Evolutionary conservation across 2,888 invertebrate species (phyloP).

Genomic region (Heteromyza rotundicornis): DNA sequence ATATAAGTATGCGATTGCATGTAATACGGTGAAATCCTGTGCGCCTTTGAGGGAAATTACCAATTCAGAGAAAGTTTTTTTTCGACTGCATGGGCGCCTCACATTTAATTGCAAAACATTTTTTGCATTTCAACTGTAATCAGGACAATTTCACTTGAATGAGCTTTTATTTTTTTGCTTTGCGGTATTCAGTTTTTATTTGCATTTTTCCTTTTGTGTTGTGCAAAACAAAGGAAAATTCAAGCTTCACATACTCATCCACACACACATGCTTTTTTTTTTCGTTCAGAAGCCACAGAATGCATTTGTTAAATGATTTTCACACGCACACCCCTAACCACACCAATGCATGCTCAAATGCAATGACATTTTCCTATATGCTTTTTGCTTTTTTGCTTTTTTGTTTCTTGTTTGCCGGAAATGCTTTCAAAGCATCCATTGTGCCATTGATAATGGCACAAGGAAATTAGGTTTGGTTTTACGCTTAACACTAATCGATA

Average conservation of each 20-base stretch:
- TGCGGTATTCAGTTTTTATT: too few relatives aligned
- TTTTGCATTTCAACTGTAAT: background rate
- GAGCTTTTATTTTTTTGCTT: background rate
- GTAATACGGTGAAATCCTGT: too few relatives aligned
- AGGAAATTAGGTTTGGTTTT: conserved; percentile 3
- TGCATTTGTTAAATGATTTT: conserved; percentile 4
- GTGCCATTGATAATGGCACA: background rate
- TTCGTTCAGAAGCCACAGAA: background rate
- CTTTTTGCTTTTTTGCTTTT: background rate
- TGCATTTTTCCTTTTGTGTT: background rate
- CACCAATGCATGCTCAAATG: background rate
- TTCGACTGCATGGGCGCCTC: too few relatives aligned
- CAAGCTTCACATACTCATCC: background rate
- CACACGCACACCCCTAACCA: background rate
- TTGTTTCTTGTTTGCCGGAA: background rate
- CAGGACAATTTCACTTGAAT: background rate
- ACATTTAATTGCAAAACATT: too few relatives aligned
- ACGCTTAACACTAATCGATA: too few relatives aligned
- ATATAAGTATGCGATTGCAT: too few relatives aligned
- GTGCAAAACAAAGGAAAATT: background rate
- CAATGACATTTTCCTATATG: background rate
- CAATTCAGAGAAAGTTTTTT: too few relatives aligned
- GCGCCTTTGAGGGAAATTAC: too few relatives aligned
- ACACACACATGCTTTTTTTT: too few relatives aligned
- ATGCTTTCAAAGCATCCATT: background rate